A percentile compares a stretch with the other conserved stretches of the same genome.
phyloP scores from a whole-genome alignment of 2,888 invertebrate genomes.

The Nasonia oneida region DNA sequence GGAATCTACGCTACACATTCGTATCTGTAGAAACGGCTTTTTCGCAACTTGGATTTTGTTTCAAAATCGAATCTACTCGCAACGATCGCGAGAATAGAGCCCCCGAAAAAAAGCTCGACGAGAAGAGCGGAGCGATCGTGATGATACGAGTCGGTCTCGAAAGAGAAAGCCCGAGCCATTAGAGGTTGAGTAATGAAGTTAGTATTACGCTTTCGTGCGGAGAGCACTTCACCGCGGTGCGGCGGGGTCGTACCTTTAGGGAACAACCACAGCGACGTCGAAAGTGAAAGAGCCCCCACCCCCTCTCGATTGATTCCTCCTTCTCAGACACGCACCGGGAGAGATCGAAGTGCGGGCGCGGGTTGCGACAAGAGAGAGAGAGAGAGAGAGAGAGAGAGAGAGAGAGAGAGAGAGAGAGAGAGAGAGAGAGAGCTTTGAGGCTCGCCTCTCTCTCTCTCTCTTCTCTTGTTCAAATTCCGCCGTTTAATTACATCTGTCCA shows the following conservation, averaged over 20 bases:
- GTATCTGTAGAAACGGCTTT: too few species aligned
- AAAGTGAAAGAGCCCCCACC: constrained; percentile 44
- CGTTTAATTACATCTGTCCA: constrained; percentile 74
- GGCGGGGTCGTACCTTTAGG: not conserved
- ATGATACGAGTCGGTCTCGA: not conserved
- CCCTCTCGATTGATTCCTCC: constrained; percentile 40
- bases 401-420: not conserved
- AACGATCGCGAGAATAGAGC: too few species aligned
- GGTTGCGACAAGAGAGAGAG: constrained; percentile 24
- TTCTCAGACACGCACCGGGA: not conserved
- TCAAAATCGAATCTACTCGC: too few species aligned
- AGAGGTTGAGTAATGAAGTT: constrained; percentile 60
- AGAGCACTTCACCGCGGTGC: constrained; percentile 49
- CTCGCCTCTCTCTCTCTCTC: constrained; percentile 50
- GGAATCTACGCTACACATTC: too few species aligned
- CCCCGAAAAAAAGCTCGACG: not conserved
- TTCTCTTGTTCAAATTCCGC: constrained; percentile 68
- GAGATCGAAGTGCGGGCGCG: not conserved
- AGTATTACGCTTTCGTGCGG: constrained; percentile 58
- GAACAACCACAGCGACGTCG: not conserved
- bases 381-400: not conserved
- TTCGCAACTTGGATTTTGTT: too few species aligned
- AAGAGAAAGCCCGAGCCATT: constrained; percentile 53
- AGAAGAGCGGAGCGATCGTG: not conserved
- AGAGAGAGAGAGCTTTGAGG: not conserved